Conservation (phyloP, 1,140 invertebrate species). For the Heliconius himera region DNA sequence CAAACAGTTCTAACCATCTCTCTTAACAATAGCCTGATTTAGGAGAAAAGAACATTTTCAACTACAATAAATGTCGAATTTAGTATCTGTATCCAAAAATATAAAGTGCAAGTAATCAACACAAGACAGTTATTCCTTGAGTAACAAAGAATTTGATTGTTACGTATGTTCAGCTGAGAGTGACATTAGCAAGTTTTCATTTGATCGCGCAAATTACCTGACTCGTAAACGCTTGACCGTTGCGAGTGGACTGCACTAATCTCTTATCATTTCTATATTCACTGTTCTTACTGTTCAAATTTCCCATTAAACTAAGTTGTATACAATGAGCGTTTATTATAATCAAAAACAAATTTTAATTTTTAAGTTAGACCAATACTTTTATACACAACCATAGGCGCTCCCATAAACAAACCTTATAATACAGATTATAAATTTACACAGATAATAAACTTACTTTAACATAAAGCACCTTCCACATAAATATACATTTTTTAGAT, state of each 20-base stretch:
- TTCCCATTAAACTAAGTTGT: constrained; percentile 73
- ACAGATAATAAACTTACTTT: neutral
- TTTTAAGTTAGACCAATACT: constrained; percentile 23
- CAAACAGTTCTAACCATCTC: constrained; percentile 44
- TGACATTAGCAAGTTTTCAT: constrained; percentile 80
- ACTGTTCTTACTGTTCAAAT: constrained; percentile 67
- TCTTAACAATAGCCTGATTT: constrained; percentile 50
- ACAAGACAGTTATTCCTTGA: constrained; percentile 39
- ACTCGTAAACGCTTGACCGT: constrained; percentile 69
- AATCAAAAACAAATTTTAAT: constrained; percentile 21
- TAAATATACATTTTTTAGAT: neutral
- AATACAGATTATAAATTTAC: constrained; percentile 23
- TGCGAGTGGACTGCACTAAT: constrained; percentile 56
- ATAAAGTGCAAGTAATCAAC: constrained; percentile 47
- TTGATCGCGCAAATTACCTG: constrained; percentile 65
- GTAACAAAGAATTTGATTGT: constrained; percentile 65
- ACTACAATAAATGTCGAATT: neutral
- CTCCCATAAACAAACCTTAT: constrained; percentile 16
- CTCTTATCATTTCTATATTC: constrained; percentile 58
- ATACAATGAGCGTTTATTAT: constrained; percentile 28
- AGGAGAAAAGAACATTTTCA: constrained; percentile 17
- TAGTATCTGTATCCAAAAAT: constrained; percentile 30
- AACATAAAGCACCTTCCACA: neutral
- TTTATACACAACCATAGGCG: constrained; percentile 13
- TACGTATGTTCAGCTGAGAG: constrained; percentile 79